Evolutionary conservation across 1,140 invertebrate genomes (phyloP), one percentile per base, ranked within the genome.

Genomic region (Himalopsyche phryganea): DNA sequence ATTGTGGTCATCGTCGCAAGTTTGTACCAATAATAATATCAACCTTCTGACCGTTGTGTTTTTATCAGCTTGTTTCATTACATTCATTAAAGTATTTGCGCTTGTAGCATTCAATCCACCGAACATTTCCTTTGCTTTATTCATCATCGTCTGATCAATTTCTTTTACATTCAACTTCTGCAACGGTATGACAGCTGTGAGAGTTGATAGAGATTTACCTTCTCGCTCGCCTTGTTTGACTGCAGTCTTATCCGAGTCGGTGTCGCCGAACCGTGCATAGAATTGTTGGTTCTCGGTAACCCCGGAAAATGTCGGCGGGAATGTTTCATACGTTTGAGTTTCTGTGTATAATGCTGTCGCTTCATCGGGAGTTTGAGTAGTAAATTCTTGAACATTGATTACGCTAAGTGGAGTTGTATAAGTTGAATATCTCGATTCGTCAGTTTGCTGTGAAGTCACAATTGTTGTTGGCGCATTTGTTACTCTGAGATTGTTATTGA

Each of bases 51-150:
- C 86, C 1, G 86, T 86, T 40, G 84, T 84, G 68, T 90, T 90
- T 52, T 81, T 83, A 65, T 87, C 84, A 2, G 88, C 89, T 69
- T 89, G 84, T 63, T 87, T 85, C 88, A 92, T 91, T 5, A 89
- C 85, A 54, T 84, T 82, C 79, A 88, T 87, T 36, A 91, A 69
- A 45, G 86, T 86, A 64, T 85, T 80, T 0, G 85, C 83, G 61
- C 87, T 87, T 0, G 86, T 83, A 28, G 83, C 83, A 65, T 92
- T 91, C 35, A 92, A 76, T 9, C 83, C 85, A 1, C 84, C 84
- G 66, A 90, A 85, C 66, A 90, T 85, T 68, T 87, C 81, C 60
- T 87, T 84, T 4, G 86, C 86, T 64, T 83, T 84, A 49, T 80
- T 75, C 52, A 82, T 80, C 38, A 83, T 81, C n/a, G 83, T 84